Evolutionary conservation across 1,140 invertebrate genomes (phyloP), one percentile per base, ranked within the genome.

Genomic region (Cotesia chilonis): DNA sequence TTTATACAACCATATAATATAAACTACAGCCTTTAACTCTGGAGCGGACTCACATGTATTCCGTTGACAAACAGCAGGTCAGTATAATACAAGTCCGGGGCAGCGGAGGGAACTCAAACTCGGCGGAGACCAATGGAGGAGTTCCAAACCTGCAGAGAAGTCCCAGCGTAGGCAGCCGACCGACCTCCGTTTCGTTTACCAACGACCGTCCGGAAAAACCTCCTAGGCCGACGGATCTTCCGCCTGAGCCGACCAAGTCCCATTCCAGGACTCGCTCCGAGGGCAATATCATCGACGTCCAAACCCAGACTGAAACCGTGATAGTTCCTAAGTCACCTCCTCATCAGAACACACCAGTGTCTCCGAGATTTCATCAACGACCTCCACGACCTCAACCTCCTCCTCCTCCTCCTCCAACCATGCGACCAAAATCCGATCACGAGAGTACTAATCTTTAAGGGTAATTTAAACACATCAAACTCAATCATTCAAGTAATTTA

Each of bases 51-150:
- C 91, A 92, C 75, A 87, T 92, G 74, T 92, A 92, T 82, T 90
- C 88, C 4, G 90, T 92, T 70, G 91, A 92, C 75, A 92, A 92
- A 81, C 90, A 92, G 68, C 91, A 92, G 82, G 91, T 92, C 68
- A 90, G 90, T 72, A 89, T 92, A 79, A 91, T 92, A 75, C 89
- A 91, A 87, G 85, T 89, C 75, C 79, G 88, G 88, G 78, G 88
- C 84, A 81, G 81, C 75, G 76, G 73, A 71, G 72, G 2, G 10
- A 47, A 6, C 2, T 47, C 7, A 47, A 9, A 6, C 37, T 71
- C 74, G 37, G 74, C 70, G 71, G 83, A 87, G 72, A 83, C 74
- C 79, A 84, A 83, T 82, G 82, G 83, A 79, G 86, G 69, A 12
- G 38, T 78, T 81, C 82, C 81, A 72, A 84, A 83, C 82, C 87